A percentile compares a stretch with the other conserved stretches of the same genome.
Conservation (phyloP, 1,140 invertebrate species). For the Sogatella furcifera region DNA sequence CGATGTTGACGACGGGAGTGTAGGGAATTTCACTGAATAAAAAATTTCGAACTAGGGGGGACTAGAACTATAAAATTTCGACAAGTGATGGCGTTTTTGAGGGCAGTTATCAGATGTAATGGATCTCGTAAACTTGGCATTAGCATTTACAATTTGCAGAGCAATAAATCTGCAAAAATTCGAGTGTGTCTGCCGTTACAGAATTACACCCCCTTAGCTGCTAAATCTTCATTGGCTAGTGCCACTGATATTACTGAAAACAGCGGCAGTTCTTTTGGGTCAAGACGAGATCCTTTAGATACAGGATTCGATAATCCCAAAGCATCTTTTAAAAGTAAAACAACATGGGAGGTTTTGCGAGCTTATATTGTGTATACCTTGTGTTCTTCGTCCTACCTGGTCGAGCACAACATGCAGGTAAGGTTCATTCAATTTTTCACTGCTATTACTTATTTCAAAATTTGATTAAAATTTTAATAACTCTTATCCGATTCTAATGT, state of each 20-base stretch:
- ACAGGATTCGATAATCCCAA: conserved; percentile 72
- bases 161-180: conserved; percentile 7
- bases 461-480: too few species aligned
- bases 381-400: conserved; percentile 80
- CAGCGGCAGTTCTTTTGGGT: conserved; percentile 4
- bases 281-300: conserved; percentile 62
- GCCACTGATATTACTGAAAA: conserved; percentile 6
- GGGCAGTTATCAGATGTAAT: conserved; percentile 31
- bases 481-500: too few species aligned
- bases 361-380: conserved; percentile 89
- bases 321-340: conserved; percentile 88
- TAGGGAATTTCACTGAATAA: background rate
- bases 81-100: conserved; percentile 35
- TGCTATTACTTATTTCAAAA: too few species aligned
- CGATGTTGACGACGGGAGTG: background rate
- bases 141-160: conserved; percentile 8
- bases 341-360: conserved; percentile 81
- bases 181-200: conserved; percentile 12
- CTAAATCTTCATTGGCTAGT: conserved; percentile 23
- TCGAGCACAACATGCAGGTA: conserved; percentile 92
- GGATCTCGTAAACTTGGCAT: conserved; percentile 29
- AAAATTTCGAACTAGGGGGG: background rate
- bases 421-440: conserved; percentile 26
- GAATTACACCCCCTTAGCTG: conserved; percentile 23
- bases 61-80: background rate